A percentile compares a stretch with the other conserved stretches of the same genome.
Conservation (phyloP, 1,140 invertebrate genomes). For the Drosophila melanogaster region DNA sequence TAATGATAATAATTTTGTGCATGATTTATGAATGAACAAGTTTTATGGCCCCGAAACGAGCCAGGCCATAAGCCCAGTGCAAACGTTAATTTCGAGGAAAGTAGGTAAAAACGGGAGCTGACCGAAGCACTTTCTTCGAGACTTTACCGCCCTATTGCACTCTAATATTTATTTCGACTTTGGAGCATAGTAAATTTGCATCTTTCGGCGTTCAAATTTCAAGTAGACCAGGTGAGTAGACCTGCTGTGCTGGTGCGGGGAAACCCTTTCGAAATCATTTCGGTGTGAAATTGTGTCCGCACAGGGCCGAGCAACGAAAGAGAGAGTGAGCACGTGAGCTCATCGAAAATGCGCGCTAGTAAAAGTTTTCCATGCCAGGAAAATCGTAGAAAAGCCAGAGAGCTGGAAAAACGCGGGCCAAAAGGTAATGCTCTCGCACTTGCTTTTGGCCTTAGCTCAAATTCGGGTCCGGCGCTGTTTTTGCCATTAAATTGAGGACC, state of each 20-base stretch:
- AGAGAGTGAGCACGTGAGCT: constrained; percentile 61
- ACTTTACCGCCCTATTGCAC: constrained; percentile 63
- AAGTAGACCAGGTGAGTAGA: constrained; percentile 3
- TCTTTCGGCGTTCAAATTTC: constrained; percentile 74
- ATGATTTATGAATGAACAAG: constrained; percentile 82
- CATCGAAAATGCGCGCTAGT: constrained; percentile 70
- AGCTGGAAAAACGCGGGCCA: neutral
- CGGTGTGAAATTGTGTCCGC: constrained; percentile 77
- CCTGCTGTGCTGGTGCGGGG: no score
- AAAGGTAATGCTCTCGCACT: constrained; percentile 39
- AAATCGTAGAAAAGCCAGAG: constrained; percentile 11
- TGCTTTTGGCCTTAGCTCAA: constrained; percentile 33
- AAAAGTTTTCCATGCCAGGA: constrained; percentile 53
- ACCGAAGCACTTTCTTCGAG: constrained; percentile 18
- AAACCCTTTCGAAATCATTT: constrained; percentile 72
- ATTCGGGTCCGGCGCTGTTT: constrained; percentile 33
- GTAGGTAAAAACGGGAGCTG: constrained; percentile 1
- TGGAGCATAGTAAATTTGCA: constrained; percentile 76
- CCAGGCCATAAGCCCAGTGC: constrained; percentile 59
- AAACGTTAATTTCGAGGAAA: constrained; percentile 71
- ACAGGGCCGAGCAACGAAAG: constrained; percentile 24
- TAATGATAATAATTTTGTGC: constrained; percentile 83
- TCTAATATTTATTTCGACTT: constrained; percentile 83
- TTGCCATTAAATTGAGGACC: constrained; percentile 70
- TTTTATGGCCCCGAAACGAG: constrained; percentile 69